Evolutionary conservation across 2,888 invertebrate genomes (phyloP), one percentile per base, ranked within the genome.

Genomic region (Drosophila falleni): DNA sequence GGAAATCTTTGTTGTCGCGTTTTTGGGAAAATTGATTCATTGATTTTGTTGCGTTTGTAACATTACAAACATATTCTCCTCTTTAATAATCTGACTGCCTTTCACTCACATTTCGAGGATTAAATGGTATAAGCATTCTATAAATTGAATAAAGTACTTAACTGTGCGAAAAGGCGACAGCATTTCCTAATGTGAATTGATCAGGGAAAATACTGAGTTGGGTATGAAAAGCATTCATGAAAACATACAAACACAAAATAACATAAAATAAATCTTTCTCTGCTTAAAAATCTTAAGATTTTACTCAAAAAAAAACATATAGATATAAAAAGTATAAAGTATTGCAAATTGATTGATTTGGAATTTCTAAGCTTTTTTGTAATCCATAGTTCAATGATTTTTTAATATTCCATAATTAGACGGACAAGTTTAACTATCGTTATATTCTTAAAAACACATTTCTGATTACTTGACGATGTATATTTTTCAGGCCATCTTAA

Each of bases 11-110:
- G 39, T 47, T 67, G 53, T 60, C 16, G 49, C 41, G 11, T 64
- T 49, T 49, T 65, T 44, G 46, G 41, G 44, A 58, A 69, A 66
- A 74, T 76, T 78, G 74, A 65, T 64, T 74, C 76, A 64, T 76
- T 67, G 73, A 70, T 62, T 61, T 41, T 63, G 53, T 53, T 71
- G 70, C 65, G 62, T 62, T 71, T 71, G 74, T 74, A 73, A 70
- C 74, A 78, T 78, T 78, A 67, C 72, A 64, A 75, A 67, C 75
- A 76, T 73, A 65, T 78, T 73, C 62, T 69, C 61, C 59, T 70
- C 55, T 73, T 62, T 50, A 53, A 62, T 69, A 46, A 62, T 50
- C 35, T 37, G 51, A 51, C 41, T 60, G 55, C 49, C 63, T 15
- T 50, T 66, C 42, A 58, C 3, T 53, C 29, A 44, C 44, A 33